Evolutionary conservation across 2,797 vertebrate genomes (phyloP).

Genomic region (Poliocrania exsul): DNA sequence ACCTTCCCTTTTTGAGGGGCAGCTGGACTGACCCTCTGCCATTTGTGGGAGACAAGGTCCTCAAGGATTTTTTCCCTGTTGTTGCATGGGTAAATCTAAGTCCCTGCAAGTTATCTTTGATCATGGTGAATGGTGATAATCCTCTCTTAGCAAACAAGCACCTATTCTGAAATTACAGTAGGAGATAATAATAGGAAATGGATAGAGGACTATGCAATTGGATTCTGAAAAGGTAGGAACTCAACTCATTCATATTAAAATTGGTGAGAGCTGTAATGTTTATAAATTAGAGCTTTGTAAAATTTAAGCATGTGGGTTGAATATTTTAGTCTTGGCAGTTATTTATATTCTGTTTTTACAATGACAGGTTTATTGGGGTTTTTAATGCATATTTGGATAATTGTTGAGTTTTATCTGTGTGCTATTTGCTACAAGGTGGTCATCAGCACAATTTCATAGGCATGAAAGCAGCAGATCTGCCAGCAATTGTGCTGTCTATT

Average conservation of each 20-base stretch:
- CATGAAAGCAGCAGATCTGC: neutral
- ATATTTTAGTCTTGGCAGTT: slow-evolving; percentile 25
- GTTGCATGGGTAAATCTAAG: neutral
- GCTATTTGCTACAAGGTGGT: neutral
- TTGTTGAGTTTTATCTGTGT: slow-evolving; percentile 1
- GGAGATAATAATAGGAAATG: neutral
- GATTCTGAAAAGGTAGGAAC: slow-evolving; percentile 1
- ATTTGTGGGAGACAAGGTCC: neutral
- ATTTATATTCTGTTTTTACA: slow-evolving; percentile 10
- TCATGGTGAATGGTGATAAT: neutral
- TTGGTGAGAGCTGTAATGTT: slow-evolving; percentile 22
- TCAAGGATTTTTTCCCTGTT: neutral
- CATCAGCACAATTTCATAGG: neutral
- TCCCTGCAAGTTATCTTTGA: neutral
- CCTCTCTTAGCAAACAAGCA: neutral
- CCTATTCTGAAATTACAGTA: neutral
- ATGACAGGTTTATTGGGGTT: neutral
- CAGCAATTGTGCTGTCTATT: neutral
- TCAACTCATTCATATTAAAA: slow-evolving; percentile 13
- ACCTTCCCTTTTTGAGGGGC: neutral
- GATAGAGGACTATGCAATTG: neutral
- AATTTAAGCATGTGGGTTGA: slow-evolving; percentile 14
- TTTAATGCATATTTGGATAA: neutral
- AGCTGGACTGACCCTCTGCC: neutral
- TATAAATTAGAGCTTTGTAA: slow-evolving; percentile 52